Evolutionary conservation across 2,888 invertebrate genomes (phyloP).

Genomic region (Microplitis manilae): DNA sequence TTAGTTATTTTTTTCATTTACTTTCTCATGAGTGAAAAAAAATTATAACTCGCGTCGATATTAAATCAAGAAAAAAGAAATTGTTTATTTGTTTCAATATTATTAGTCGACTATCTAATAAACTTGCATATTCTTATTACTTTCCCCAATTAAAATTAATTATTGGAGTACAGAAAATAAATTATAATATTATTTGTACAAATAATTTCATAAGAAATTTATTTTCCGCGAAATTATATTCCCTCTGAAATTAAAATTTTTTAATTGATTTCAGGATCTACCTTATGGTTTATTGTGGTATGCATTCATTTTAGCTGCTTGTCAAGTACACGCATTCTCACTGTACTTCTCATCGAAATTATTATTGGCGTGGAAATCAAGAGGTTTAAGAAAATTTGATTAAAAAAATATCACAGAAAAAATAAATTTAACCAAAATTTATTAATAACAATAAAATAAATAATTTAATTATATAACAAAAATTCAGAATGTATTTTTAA

Average conservation of each 20-base stretch:
- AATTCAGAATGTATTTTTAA: slow-evolving; percentile 8
- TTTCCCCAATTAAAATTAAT: too few species aligned
- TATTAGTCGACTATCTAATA: too few species aligned
- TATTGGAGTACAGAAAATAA: too few species aligned
- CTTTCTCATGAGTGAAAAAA: too few species aligned
- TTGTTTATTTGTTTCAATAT: too few species aligned
- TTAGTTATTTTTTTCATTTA: too few species aligned
- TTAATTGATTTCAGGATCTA: slow-evolving; percentile 79
- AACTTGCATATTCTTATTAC: too few species aligned
- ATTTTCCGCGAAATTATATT: too few species aligned
- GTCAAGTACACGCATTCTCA: slow-evolving; percentile 92
- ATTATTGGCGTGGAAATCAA: slow-evolving; percentile 86
- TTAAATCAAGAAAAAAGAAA: too few species aligned
- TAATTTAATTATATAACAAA: background rate
- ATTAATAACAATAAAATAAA: background rate
- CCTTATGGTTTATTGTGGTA: slow-evolving; percentile 95
- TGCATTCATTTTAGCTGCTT: slow-evolving; percentile 87
- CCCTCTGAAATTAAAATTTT: slow-evolving; percentile 10
- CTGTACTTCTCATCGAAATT: slow-evolving; percentile 88
- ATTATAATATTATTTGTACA: too few species aligned
- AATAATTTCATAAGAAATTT: too few species aligned
- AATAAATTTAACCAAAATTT: background rate
- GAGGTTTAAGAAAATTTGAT: slow-evolving; percentile 81
- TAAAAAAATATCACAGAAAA: slow-evolving; percentile 66
- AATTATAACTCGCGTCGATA: too few species aligned